These are phyloP conservation scores for Myiozetetes cayanensis DNA, from an alignment of 2,113 vertebrate species.

Conservation along the genomic window DNA sequence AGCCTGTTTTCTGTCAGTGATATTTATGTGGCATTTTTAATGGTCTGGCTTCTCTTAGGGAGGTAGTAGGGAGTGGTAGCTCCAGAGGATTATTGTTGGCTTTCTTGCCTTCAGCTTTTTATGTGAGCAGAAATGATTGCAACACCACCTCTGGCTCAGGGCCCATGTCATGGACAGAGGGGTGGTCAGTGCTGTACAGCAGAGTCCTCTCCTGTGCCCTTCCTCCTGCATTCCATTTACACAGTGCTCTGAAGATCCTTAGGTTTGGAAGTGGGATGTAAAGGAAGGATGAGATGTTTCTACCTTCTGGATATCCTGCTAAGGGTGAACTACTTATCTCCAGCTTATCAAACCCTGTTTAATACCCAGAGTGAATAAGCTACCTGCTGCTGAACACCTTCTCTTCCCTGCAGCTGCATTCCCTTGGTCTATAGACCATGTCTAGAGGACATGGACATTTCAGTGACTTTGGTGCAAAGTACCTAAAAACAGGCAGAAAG, in stretches of 20 bases:
- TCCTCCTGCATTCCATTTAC: neutral
- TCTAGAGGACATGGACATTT: neutral
- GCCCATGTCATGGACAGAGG: neutral
- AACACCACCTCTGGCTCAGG: neutral
- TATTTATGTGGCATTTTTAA: constrained; percentile 56
- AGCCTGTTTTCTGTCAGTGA: constrained; percentile 7
- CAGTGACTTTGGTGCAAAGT: neutral
- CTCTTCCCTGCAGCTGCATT: neutral
- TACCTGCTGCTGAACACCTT: neutral
- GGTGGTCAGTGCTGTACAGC: neutral
- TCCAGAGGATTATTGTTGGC: neutral
- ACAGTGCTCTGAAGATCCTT: neutral
- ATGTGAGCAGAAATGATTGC: neutral
- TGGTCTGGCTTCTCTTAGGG: neutral
- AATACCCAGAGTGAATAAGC: neutral
- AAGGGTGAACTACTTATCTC: neutral
- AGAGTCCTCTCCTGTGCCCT: rapidly evolving
- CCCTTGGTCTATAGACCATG: neutral
- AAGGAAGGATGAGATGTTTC: neutral
- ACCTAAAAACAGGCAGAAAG: neutral
- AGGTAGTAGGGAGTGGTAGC: constrained; percentile 2
- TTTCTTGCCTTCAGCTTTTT: constrained; percentile 18
- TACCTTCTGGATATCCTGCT: neutral
- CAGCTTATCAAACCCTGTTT: neutral
- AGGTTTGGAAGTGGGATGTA: neutral